Evolutionary conservation across 2,113 vertebrate genomes (phyloP).

Genomic region (Lucifuga dentata): DNA sequence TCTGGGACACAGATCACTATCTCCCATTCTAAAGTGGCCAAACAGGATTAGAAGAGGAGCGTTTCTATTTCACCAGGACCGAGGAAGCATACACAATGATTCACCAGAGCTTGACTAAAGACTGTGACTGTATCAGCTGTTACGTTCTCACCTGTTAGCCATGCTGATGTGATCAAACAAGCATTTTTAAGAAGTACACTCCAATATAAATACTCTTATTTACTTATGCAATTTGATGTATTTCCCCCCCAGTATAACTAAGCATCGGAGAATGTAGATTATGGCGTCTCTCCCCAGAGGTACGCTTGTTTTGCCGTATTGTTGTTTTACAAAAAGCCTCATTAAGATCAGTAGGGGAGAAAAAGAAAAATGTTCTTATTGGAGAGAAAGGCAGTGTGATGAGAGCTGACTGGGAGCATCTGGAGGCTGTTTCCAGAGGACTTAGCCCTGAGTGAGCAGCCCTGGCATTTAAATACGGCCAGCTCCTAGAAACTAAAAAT

Average conservation of each 20-base stretch:
- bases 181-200: conserved; percentile 17
- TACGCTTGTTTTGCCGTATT: conserved; percentile 54
- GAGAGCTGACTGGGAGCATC: conserved; percentile 94
- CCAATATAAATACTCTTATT: conserved; percentile 11
- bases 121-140: conserved; percentile 71
- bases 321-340: conserved; percentile 58
- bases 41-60: conserved; percentile 82
- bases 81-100: conserved; percentile 75
- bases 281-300: conserved; percentile 50
- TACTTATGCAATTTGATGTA: not conserved
- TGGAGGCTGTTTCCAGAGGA: conserved; percentile 95
- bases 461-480: conserved; percentile 86
- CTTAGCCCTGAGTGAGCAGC: conserved; percentile 92
- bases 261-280: conserved; percentile 34
- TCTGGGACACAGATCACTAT: conserved; percentile 81
- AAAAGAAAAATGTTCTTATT: conserved; percentile 35
- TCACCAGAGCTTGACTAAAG: conserved; percentile 76
- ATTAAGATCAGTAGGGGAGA: conserved; percentile 59
- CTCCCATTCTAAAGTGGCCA: conserved; percentile 82
- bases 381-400: conserved; percentile 83
- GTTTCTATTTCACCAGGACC: conserved; percentile 76
- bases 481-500: conserved; percentile 94
- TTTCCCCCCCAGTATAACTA: too few species aligned
- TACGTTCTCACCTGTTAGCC: conserved; percentile 73
- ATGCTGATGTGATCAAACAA: conserved; percentile 52